A percentile compares a stretch with the other conserved stretches of the same genome.
Conservation (phyloP, 2,797 vertebrate genomes). For the Orientallactaga sibirica region DNA sequence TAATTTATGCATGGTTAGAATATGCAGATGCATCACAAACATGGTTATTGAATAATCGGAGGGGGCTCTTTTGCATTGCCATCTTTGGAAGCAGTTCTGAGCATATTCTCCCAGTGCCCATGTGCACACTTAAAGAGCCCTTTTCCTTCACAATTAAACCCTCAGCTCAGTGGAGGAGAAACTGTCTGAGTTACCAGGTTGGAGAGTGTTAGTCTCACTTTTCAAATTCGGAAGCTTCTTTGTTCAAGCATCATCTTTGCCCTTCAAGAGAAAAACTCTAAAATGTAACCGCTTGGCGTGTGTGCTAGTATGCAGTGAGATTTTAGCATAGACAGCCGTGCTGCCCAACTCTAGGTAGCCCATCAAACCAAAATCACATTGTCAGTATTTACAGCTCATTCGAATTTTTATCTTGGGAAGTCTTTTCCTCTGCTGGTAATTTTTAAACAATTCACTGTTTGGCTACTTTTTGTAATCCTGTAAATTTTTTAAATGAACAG, state of each 20-base stretch:
- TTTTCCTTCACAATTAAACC: constrained; percentile 67
- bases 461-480: constrained; percentile 44
- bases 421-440: constrained; percentile 68
- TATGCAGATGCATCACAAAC: constrained; percentile 93
- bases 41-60: constrained; percentile 92
- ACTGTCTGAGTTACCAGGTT: background rate
- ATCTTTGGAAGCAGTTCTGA: constrained; percentile 85
- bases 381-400: constrained; percentile 80
- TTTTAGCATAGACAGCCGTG: constrained; percentile 35
- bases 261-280: constrained; percentile 44
- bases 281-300: background rate
- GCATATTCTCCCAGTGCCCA: constrained; percentile 83
- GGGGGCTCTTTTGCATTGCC: constrained; percentile 84
- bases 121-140: constrained; percentile 79
- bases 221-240: constrained; percentile 62
- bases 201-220: constrained; percentile 24
- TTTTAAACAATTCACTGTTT: constrained; percentile 73
- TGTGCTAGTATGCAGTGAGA: background rate
- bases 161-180: constrained; percentile 19
- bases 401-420: constrained; percentile 79
- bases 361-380: constrained; percentile 80
- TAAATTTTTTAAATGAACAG: constrained; percentile 48
- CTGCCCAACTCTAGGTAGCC: constrained; percentile 69
- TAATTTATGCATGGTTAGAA: constrained; percentile 99
- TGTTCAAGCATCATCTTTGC: constrained; percentile 69